phyloP scores from a whole-genome alignment of 1,140 invertebrate species.

The Pogonomyrmex barbatus region DNA sequence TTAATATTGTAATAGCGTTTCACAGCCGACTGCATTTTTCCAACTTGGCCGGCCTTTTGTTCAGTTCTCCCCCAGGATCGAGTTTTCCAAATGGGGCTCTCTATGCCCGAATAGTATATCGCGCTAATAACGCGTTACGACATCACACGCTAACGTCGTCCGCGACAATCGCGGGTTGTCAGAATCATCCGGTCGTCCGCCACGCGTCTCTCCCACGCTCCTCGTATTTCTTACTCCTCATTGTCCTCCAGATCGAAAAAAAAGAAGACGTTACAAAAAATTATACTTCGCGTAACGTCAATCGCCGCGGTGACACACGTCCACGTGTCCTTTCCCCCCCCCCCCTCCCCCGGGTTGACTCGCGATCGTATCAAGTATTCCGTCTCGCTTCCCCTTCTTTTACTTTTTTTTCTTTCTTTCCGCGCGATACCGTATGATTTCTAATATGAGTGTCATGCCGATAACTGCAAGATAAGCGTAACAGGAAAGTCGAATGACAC shows the following conservation, averaged over 20 bases:
- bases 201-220: neutral
- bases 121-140: neutral
- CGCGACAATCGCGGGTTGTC: constrained; percentile 21
- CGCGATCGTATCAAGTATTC: too few species aligned
- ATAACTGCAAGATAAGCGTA: neutral
- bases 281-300: constrained; percentile 10
- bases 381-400: neutral
- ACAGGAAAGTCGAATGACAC: neutral
- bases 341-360: neutral
- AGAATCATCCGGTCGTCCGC: too few species aligned
- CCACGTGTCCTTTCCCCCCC: neutral
- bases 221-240: neutral
- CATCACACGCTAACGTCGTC: neutral
- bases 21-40: constrained; percentile 32
- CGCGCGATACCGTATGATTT: neutral
- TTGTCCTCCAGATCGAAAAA: neutral
- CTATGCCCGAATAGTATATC: neutral
- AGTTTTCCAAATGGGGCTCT: neutral
- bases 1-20: constrained; percentile 42
- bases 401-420: neutral
- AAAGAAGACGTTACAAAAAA: neutral
- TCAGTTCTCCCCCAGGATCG: neutral
- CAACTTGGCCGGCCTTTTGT: neutral
- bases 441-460: neutral
- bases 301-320: neutral